Conservation (phyloP, 2,888 invertebrate species). For the Psylliodes chrysocephalus region DNA sequence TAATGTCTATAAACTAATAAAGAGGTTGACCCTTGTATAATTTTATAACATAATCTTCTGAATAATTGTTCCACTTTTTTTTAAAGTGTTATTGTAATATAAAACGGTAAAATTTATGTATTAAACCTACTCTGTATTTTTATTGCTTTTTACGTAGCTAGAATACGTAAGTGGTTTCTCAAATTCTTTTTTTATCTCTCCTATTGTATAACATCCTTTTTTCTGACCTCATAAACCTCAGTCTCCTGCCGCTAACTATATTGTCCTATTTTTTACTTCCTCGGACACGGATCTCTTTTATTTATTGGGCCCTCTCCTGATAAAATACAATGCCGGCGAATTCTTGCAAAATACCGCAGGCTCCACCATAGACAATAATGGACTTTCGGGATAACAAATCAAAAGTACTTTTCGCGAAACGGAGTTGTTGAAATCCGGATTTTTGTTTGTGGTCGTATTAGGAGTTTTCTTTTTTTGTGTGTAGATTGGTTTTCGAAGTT, state of each 20-base stretch:
- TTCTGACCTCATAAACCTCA: slow-evolving; percentile 21
- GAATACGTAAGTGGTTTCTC: too few relatives aligned
- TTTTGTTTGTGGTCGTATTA: slow-evolving; percentile 16
- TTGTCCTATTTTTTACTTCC: slow-evolving; percentile 26
- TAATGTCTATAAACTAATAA: too few relatives aligned
- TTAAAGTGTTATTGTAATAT: too few relatives aligned
- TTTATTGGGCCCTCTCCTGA: slow-evolving; percentile 19
- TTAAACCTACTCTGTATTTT: too few relatives aligned
- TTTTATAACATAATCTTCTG: too few relatives aligned
- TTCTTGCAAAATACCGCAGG: slow-evolving; percentile 27
- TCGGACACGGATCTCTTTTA: slow-evolving; percentile 18
- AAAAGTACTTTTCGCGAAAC: slow-evolving; percentile 22
- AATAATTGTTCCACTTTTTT: too few relatives aligned
- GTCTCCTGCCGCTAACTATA: slow-evolving; percentile 28
- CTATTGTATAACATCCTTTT: slow-evolving; percentile 8
- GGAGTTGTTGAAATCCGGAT: slow-evolving; percentile 5
- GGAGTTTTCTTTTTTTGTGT: slow-evolving; percentile 2
- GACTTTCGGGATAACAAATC: slow-evolving; percentile 41
- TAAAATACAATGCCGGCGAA: slow-evolving; percentile 24
- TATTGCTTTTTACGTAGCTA: too few relatives aligned
- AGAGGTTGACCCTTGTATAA: too few relatives aligned
- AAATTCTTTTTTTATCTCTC: slow-evolving; percentile 18
- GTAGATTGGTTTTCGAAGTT: background rate
- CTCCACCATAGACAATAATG: slow-evolving; percentile 32
- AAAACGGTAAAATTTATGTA: too few relatives aligned